phyloP scores from a whole-genome alignment of 2,113 vertebrate species.

The Sturnira hondurensis region DNA sequence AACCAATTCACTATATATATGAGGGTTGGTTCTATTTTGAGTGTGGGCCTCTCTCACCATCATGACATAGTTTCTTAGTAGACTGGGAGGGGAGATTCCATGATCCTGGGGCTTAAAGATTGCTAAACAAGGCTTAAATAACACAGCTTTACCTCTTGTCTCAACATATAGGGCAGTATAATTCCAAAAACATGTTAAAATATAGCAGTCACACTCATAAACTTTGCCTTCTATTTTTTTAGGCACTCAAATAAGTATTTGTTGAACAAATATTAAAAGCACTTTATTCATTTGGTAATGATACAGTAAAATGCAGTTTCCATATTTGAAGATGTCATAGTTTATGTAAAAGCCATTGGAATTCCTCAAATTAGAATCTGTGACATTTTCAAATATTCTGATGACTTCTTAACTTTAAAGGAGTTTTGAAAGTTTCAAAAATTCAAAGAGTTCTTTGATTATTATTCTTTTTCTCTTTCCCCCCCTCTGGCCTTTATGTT shows the following conservation, averaged over 20 bases:
- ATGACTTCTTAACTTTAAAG: slow-evolving; percentile 67
- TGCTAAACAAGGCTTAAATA: background rate
- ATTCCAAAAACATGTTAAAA: background rate
- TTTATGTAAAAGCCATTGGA: slow-evolving; percentile 31
- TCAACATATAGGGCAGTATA: background rate
- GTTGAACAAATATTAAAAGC: slow-evolving; percentile 16
- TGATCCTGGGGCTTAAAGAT: background rate
- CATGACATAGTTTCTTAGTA: background rate
- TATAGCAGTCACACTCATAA: background rate
- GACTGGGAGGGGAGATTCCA: background rate
- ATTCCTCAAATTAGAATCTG: slow-evolving; percentile 55
- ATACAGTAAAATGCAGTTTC: slow-evolving; percentile 13
- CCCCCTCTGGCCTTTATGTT: slow-evolving; percentile 35
- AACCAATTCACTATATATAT: background rate
- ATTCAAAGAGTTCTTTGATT: slow-evolving; percentile 65
- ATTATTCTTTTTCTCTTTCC: background rate
- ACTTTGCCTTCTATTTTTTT: background rate
- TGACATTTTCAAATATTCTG: slow-evolving; percentile 64
- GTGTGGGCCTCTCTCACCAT: background rate
- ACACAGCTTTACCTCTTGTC: background rate
- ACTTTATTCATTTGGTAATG: slow-evolving; percentile 4
- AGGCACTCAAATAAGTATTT: background rate
- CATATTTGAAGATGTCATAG: slow-evolving; percentile 3
- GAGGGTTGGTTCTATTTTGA: background rate
- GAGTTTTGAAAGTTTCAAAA: slow-evolving; percentile 65